Conservation (phyloP, 2,113 vertebrate genomes). For the Notothenia rossii region DNA sequence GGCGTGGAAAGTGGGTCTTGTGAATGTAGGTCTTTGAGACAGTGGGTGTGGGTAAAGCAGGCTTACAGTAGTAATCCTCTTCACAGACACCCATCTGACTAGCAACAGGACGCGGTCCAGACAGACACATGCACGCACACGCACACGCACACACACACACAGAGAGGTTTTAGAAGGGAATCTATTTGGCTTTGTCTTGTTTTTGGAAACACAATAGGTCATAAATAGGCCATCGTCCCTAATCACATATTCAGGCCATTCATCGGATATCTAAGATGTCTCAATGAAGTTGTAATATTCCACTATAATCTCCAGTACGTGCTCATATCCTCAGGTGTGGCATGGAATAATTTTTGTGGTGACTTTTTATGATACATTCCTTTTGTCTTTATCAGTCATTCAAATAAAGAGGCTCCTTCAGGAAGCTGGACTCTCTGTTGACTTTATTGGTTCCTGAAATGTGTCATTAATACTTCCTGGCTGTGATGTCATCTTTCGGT, state of each 20-base stretch:
- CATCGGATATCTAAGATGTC: constrained; percentile 17
- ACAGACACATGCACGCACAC: constrained; percentile 44
- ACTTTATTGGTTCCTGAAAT: constrained; percentile 76
- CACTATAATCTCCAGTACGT: constrained; percentile 5
- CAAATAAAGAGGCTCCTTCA: constrained; percentile 45
- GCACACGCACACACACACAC: not conserved
- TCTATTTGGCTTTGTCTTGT: constrained; percentile 50
- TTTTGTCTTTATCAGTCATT: constrained; percentile 37
- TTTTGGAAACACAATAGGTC: constrained; percentile 45
- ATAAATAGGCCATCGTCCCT: constrained; percentile 34
- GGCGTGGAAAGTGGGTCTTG: constrained; percentile 78
- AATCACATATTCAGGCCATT: not conserved
- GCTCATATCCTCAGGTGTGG: constrained; percentile 54
- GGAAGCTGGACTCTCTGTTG: constrained; percentile 58
- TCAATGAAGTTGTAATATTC: constrained; percentile 40
- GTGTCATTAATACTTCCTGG: constrained; percentile 77
- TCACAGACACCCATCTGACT: constrained; percentile 86
- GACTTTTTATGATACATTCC: constrained; percentile 8
- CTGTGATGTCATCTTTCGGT: constrained; percentile 68
- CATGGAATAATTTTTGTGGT: constrained; percentile 27
- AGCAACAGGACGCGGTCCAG: constrained; percentile 76
- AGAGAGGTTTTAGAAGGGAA: constrained; percentile 44
- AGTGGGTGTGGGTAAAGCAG: constrained; percentile 81
- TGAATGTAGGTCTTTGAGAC: constrained; percentile 85
- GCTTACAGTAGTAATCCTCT: constrained; percentile 86